phyloP scores from a whole-genome alignment of 2,113 vertebrate genomes.

The Archocentrus centrarchus region DNA sequence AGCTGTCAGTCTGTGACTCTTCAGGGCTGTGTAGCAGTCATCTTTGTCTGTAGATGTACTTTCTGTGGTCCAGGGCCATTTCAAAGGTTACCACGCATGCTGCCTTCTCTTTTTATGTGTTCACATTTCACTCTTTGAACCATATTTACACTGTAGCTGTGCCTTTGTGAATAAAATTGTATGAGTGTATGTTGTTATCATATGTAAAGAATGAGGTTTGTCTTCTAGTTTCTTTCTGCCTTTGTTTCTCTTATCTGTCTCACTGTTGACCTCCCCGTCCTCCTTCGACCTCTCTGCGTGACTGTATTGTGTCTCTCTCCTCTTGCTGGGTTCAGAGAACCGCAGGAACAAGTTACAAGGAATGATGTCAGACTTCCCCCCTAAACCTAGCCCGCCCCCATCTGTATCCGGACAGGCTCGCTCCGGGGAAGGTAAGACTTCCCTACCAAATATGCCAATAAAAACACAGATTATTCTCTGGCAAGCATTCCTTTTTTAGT shows the following conservation, averaged over 20 bases:
- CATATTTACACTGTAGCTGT: constrained; percentile 26
- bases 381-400: constrained; percentile 82
- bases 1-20: constrained; percentile 69
- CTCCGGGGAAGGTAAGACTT: constrained; percentile 84
- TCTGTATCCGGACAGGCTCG: constrained; percentile 84
- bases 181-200: not conserved
- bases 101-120: constrained; percentile 42
- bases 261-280: constrained; percentile 47
- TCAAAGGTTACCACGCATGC: constrained; percentile 63
- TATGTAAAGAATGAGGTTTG: constrained; percentile 25
- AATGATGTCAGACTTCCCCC: constrained; percentile 88
- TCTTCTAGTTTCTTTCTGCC: constrained; percentile 28
- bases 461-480: not conserved
- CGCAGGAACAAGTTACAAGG: constrained; percentile 89
- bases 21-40: constrained; percentile 58
- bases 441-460: not conserved
- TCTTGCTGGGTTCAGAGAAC: constrained; percentile 83
- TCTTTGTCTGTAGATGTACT: constrained; percentile 52
- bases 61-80: constrained; percentile 48
- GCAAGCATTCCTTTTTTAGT: not conserved
- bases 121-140: constrained; percentile 59
- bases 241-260: constrained; percentile 44
- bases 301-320: constrained; percentile 76
- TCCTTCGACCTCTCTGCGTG: constrained; percentile 60
- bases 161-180: constrained; percentile 17